Conservation (phyloP, 2,797 vertebrate genomes). For the Spinibarbus caldwelli region DNA sequence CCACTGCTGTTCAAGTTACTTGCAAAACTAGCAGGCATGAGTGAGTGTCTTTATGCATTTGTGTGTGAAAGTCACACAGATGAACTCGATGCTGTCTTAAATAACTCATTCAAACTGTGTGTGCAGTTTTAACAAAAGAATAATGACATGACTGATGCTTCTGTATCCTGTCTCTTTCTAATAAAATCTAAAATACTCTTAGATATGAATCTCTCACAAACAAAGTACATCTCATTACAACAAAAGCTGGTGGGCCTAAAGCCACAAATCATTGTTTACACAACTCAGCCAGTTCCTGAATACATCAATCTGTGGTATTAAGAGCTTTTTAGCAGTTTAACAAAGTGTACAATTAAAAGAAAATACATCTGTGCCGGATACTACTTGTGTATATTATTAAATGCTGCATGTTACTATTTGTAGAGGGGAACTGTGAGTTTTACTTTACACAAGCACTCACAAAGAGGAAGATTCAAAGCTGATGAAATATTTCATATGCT, state of each 20-base stretch:
- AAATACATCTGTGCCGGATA: neutral
- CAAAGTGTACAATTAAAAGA: neutral
- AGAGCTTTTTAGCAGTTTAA: neutral
- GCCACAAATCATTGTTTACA: constrained; percentile 18
- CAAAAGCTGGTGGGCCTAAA: neutral
- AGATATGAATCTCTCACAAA: neutral
- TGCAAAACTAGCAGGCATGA: neutral
- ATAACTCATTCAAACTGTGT: neutral
- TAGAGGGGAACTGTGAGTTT: neutral
- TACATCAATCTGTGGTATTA: neutral
- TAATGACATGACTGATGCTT: neutral
- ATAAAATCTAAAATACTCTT: neutral
- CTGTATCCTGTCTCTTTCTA: neutral
- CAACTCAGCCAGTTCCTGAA: neutral
- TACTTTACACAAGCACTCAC: neutral
- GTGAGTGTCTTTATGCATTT: neutral
- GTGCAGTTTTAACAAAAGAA: neutral
- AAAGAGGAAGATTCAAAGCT: neutral
- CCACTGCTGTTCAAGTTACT: too few relatives aligned
- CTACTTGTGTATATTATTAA: constrained; percentile 13
- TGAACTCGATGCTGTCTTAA: neutral
- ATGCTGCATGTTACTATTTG: neutral
- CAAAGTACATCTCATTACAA: constrained; percentile 3
- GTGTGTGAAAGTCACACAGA: neutral
- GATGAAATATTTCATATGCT: too few relatives aligned